Conservation (phyloP, 2,797 vertebrate species). For the Cossypha caffra region DNA sequence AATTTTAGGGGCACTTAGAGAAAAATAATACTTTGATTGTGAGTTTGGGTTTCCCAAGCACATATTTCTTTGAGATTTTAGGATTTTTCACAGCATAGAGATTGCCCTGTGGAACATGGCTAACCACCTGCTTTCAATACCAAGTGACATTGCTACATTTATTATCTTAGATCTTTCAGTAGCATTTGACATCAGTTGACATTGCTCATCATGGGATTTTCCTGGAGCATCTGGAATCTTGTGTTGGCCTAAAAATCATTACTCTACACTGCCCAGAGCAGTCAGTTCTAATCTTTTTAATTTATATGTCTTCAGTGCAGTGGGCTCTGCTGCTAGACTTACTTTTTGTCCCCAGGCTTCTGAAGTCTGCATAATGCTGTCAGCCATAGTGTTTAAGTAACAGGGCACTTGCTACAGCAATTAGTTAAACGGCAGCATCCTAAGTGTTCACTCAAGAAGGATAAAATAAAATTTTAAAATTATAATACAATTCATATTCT, state of each 20-base stretch:
- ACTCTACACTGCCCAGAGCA: slow-evolving; percentile 39
- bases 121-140: slow-evolving; percentile 44
- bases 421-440: slow-evolving; percentile 1
- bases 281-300: slow-evolving; percentile 59
- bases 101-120: neutral
- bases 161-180: slow-evolving; percentile 38
- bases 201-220: slow-evolving; percentile 43
- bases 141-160: neutral
- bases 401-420: neutral
- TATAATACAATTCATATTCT: neutral
- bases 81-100: neutral
- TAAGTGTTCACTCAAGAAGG: neutral
- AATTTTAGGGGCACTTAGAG: neutral
- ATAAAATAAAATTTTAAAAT: neutral
- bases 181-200: slow-evolving; percentile 61
- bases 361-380: slow-evolving; percentile 11
- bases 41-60: neutral
- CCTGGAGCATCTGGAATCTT: slow-evolving; percentile 62
- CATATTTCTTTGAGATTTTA: neutral
- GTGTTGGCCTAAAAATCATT: slow-evolving; percentile 31
- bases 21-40: neutral
- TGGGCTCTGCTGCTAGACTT: neutral
- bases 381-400: neutral
- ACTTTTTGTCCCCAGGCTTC: neutral
- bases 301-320: slow-evolving; percentile 35